Evolutionary conservation across 2,888 invertebrate species (phyloP).

Genomic region (Lochmaea capreae): DNA sequence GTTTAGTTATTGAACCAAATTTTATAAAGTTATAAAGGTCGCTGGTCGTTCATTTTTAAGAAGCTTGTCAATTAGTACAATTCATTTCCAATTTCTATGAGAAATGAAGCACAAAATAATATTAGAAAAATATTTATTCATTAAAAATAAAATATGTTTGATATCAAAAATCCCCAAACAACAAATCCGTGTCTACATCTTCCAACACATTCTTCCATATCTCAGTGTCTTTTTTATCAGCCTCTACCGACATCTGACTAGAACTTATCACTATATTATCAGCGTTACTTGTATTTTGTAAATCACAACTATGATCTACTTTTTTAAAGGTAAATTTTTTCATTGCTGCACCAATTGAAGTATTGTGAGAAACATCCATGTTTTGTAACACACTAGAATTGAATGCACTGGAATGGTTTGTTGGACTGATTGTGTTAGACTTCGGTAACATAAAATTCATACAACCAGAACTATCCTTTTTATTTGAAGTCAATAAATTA

Average conservation of each 20-base stretch:
- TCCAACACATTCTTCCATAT: constrained; percentile 53
- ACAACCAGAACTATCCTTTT: neutral
- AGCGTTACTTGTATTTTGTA: constrained; percentile 2
- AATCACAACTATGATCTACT: neutral
- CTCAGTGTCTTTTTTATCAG: constrained; percentile 48
- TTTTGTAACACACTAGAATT: constrained; percentile 1
- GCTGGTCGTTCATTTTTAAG: too few species aligned
- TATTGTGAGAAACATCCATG: constrained; percentile 14
- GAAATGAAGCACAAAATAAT: neutral
- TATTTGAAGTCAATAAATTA: neutral
- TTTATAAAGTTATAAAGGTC: too few species aligned
- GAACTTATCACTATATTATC: constrained; percentile 35
- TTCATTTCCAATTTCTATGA: too few species aligned
- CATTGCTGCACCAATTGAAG: neutral
- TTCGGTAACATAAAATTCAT: constrained; percentile 22
- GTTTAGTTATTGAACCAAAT: too few species aligned
- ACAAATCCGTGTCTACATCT: constrained; percentile 53
- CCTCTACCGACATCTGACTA: constrained; percentile 43
- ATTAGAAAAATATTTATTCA: constrained; percentile 3
- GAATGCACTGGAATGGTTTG: neutral
- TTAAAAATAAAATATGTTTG: neutral
- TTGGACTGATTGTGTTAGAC: neutral
- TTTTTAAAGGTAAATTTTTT: constrained; percentile 36
- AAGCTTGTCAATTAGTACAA: too few species aligned
- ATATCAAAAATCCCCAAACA: constrained; percentile 56